A percentile compares a stretch with the other conserved stretches of the same genome.
Evolutionary conservation across 1,140 invertebrate species (phyloP).

Genomic region (Bicyclus anynana): DNA sequence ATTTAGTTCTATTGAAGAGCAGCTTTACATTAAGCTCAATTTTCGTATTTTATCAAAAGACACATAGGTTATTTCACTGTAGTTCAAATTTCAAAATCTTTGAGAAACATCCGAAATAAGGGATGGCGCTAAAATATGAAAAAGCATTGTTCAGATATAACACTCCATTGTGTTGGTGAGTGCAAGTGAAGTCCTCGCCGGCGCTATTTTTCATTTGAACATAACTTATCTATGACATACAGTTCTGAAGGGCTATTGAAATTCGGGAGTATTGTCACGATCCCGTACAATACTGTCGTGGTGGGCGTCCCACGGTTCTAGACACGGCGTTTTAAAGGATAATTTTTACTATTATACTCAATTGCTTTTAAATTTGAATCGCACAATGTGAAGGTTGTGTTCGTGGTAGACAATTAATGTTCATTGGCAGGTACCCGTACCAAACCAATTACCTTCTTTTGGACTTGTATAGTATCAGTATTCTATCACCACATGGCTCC

Average conservation of each 20-base stretch:
- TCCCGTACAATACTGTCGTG: slow-evolving; percentile 30
- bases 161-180: slow-evolving; percentile 16
- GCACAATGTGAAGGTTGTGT: neutral
- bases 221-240: slow-evolving; percentile 37
- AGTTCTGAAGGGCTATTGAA: slow-evolving; percentile 22
- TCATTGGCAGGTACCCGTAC: no score
- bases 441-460: no score
- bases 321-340: slow-evolving; percentile 19
- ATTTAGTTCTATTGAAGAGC: no score
- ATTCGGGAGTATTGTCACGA: slow-evolving; percentile 26
- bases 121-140: slow-evolving; percentile 60
- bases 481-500: no score
- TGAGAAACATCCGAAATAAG: slow-evolving; percentile 2
- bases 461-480: no score
- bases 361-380: slow-evolving; percentile 1
- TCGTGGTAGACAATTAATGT: neutral
- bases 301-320: slow-evolving; percentile 33
- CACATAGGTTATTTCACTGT: no score
- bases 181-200: slow-evolving; percentile 6
- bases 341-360: neutral
- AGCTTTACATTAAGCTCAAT: no score
- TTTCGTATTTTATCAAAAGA: no score
- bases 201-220: slow-evolving; percentile 12
- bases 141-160: slow-evolving; percentile 20
- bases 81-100: no score